These are phyloP conservation scores for Sandelia bainsii DNA, from an alignment of 2,797 vertebrate species.

Conservation along the genomic window DNA sequence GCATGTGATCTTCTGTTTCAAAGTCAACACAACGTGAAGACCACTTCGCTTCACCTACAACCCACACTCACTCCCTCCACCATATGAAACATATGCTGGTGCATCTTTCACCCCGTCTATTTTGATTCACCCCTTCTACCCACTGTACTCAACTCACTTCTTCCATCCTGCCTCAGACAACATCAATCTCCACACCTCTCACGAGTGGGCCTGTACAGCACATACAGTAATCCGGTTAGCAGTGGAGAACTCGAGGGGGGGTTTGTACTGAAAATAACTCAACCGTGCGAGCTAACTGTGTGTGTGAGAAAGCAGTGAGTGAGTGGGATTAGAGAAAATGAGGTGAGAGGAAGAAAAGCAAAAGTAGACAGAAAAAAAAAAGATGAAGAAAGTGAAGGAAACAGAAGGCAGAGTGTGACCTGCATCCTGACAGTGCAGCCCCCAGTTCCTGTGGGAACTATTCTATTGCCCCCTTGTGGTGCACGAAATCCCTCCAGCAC, in stretches of 20 bases:
- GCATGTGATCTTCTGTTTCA: conserved; percentile 60
- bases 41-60: conserved; percentile 41
- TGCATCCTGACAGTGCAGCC: conserved; percentile 48
- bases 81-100: conserved; percentile 8
- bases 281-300: background rate
- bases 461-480: conserved; percentile 82
- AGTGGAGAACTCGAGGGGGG: conserved; percentile 19
- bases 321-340: conserved; percentile 7
- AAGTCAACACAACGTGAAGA: conserved; percentile 52
- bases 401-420: conserved; percentile 55
- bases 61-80: conserved; percentile 22
- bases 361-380: conserved; percentile 2
- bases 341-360: conserved; percentile 28
- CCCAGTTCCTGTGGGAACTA: conserved; percentile 63
- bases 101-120: conserved; percentile 36
- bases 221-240: conserved; percentile 17
- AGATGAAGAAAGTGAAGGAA: conserved; percentile 30
- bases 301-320: conserved; percentile 2
- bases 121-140: conserved; percentile 42
- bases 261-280: conserved; percentile 40
- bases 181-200: conserved; percentile 15
- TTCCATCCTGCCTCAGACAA: conserved; percentile 52
- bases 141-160: conserved; percentile 48
- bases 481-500: background rate
- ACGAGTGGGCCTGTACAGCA: conserved; percentile 31